Percentiles rank a stretch among this genome's conserved stretches.
Evolutionary conservation across 2,113 vertebrate genomes (phyloP).

Genomic region (Poeciliopsis retropinna): DNA sequence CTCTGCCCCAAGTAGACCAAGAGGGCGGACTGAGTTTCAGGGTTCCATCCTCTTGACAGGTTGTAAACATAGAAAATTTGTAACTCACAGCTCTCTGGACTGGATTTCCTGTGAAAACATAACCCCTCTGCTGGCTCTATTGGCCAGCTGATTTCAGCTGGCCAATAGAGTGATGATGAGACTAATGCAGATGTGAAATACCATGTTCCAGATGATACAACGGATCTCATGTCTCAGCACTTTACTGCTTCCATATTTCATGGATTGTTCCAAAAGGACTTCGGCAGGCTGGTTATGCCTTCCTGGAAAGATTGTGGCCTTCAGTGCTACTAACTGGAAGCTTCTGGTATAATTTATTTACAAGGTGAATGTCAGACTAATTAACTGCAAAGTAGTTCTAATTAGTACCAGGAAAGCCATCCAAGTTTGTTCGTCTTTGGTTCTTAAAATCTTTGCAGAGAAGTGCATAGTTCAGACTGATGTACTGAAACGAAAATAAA

Average conservation of each 20-base stretch:
- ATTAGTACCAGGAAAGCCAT: background rate
- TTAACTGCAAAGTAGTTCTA: background rate
- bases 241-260: conserved; percentile 10
- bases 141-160: background rate
- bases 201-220: conserved; percentile 61
- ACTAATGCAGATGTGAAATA: background rate
- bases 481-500: background rate
- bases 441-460: too few relatives aligned
- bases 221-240: conserved; percentile 11
- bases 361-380: background rate
- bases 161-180: background rate
- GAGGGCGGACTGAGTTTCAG: conserved; percentile 22
- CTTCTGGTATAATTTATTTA: background rate
- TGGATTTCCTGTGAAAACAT: conserved; percentile 7
- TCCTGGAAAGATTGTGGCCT: background rate
- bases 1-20: conserved; percentile 24
- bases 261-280: conserved; percentile 5
- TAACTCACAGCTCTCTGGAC: conserved; percentile 3
- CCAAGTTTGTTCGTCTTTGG: too few relatives aligned
- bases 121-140: background rate
- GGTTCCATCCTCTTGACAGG: conserved; percentile 24
- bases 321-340: background rate
- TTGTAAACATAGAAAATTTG: conserved; percentile 21
- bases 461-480: too few relatives aligned
- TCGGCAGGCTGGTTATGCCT: background rate